Conservation (phyloP, 2,888 invertebrate genomes). For the Malachius bipustulatus region DNA sequence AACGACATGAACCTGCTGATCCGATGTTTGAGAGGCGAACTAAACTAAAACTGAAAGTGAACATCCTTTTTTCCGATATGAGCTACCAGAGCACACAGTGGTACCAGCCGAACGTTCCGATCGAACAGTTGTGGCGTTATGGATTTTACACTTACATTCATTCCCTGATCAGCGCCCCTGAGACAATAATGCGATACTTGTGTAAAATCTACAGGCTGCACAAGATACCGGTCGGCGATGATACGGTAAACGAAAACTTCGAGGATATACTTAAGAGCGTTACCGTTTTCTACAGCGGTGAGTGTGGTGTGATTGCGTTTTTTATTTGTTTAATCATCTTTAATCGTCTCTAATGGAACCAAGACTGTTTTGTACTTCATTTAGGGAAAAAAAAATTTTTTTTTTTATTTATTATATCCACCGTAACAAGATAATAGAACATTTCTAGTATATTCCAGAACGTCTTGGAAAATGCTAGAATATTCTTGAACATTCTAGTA, state of each 20-base stretch:
- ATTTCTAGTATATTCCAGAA: too few relatives aligned
- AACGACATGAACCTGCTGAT: slow-evolving; percentile 69
- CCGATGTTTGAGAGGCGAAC: slow-evolving; percentile 44
- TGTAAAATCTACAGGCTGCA: slow-evolving; percentile 54
- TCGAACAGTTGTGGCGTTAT: slow-evolving; percentile 44
- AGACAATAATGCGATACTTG: slow-evolving; percentile 55
- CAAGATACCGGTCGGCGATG: slow-evolving; percentile 58
- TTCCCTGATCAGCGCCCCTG: slow-evolving; percentile 57
- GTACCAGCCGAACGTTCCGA: slow-evolving; percentile 38
- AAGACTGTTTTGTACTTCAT: too few relatives aligned
- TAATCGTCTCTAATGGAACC: too few relatives aligned
- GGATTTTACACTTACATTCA: slow-evolving; percentile 60
- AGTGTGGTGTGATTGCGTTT: slow-evolving; percentile 30
- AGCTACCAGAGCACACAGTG: slow-evolving; percentile 15
- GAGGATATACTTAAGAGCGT: slow-evolving; percentile 48
- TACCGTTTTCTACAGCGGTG: slow-evolving; percentile 52
- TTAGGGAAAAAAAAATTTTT: too few relatives aligned
- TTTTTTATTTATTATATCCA: too few relatives aligned
- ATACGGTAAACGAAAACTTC: slow-evolving; percentile 46
- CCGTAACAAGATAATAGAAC: too few relatives aligned
- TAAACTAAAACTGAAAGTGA: slow-evolving; percentile 45
- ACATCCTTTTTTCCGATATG: slow-evolving; percentile 46
- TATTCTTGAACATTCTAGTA: too few relatives aligned
- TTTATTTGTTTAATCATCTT: too few relatives aligned
- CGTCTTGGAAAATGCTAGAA: too few relatives aligned